Base-by-base conservation (phyloP, 1,140 invertebrate species). In the Temnothorax curvispinosus region DNA sequence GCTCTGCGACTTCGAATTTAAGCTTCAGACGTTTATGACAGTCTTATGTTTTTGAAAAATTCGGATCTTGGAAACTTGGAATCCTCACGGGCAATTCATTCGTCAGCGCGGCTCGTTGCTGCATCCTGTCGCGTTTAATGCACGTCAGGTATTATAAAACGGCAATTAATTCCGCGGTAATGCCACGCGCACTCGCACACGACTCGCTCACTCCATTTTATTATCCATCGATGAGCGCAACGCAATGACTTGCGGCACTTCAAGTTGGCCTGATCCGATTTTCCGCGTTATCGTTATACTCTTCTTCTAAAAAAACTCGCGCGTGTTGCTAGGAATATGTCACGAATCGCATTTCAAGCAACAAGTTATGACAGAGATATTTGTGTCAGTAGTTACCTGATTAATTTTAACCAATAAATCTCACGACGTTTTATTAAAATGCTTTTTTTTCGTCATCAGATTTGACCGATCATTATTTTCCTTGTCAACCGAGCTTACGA, bases 131-230 rank as follows among this genome's bases (percentile, higher is more conserved):
- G 21, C 38, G 6, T 60, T 82, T 58, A 72, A 82, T 47, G 18
- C 52, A 41, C 50, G 7, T 69, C 50, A 47, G 9, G 38, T 60
- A 72, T 72, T 82, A 72, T 82, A 72, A 82, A 82, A 82, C 27
- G 38, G 38, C 67, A 82, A 82, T 82, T 82, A 81, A 71, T 35
- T 71, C 27, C 35, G 77, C 21, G 50, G 35, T 69, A 81, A 81
- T 71, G 41, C 32, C 35, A 18, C 50, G 75, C 27, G 21, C 9
- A 35, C n/a, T 41, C 13, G 41, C 38, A 50, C 9, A 32, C 8
- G 5, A 27, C 15, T 3, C 21, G 47, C 52, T 52, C 47, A 21
- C n/a, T 60, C 27, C 52, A 35, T 72, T 82, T 47, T 69, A 69
- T 69, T 69, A 47, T 47, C 72, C 38, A 81, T 71, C 64, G 38